Evolutionary conservation across 2,113 vertebrate species (phyloP).

Genomic region (Danionella cerebrum): DNA sequence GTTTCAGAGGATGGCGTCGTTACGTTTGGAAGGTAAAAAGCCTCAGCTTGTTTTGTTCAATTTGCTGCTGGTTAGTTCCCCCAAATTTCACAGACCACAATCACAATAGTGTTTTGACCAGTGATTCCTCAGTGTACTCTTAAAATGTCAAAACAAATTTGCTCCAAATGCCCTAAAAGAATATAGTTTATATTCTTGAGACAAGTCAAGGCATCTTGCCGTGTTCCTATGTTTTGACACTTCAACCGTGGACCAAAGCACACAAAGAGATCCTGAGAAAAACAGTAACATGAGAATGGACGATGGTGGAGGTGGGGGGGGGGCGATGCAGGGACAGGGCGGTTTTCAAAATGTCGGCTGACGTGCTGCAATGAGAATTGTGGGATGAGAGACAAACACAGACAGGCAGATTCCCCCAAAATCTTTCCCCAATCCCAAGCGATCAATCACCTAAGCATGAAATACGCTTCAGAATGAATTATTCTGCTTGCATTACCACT

Average conservation of each 20-base stretch:
- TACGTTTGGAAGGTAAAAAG: constrained; percentile 76
- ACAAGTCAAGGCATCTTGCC: constrained; percentile 51
- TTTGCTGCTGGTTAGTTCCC: constrained; percentile 5
- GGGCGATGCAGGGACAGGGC: constrained; percentile 6
- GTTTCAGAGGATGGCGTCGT: constrained; percentile 77
- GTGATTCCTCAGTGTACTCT: neutral
- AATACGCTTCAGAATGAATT: constrained; percentile 68
- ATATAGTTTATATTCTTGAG: constrained; percentile 48
- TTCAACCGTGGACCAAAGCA: constrained; percentile 54
- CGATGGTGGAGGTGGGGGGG: constrained; percentile 8
- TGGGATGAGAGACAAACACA: constrained; percentile 14
- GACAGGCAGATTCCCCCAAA: constrained; percentile 42
- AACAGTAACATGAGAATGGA: constrained; percentile 58
- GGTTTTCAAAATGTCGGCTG: constrained; percentile 42
- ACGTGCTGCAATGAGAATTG: constrained; percentile 22
- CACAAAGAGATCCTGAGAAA: constrained; percentile 58
- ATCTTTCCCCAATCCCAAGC: constrained; percentile 59
- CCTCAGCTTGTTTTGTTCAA: constrained; percentile 9
- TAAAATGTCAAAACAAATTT: neutral
- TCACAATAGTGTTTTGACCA: neutral
- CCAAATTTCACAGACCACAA: neutral
- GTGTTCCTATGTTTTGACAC: constrained; percentile 59
- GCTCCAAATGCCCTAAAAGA: neutral
- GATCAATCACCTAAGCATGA: constrained; percentile 63
- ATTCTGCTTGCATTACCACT: constrained; percentile 70